A percentile compares a stretch with the other conserved stretches of the same genome.
phyloP scores from a whole-genome alignment of 2,113 vertebrate species.

The Proterorhinus semilunaris region DNA sequence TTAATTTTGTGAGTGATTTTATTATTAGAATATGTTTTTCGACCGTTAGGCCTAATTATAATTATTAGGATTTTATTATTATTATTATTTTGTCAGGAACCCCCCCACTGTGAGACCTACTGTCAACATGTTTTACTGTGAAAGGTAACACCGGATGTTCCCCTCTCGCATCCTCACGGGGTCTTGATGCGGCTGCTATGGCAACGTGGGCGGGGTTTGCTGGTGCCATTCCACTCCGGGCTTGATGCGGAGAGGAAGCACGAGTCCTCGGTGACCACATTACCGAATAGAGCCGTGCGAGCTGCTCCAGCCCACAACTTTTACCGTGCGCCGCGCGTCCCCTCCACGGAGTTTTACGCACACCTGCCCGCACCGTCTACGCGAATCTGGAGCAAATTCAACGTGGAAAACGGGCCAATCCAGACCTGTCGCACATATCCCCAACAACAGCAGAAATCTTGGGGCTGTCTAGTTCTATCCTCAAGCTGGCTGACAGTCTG shows the following conservation, averaged over 20 bases:
- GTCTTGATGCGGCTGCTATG: conserved; percentile 33
- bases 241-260: conserved; percentile 41
- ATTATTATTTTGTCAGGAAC: too few relatives aligned
- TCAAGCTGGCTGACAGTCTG: conserved; percentile 16
- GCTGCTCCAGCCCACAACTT: conserved; percentile 43
- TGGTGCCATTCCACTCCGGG: conserved; percentile 42
- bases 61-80: too few relatives aligned
- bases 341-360: not conserved
- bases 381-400: not conserved
- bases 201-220: conserved; percentile 59
- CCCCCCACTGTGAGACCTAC: too few relatives aligned
- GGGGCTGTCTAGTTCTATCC: not conserved
- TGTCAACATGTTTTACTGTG: conserved; percentile 36
- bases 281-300: conserved; percentile 1
- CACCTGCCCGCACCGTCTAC: not conserved
- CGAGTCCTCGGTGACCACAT: conserved; percentile 34
- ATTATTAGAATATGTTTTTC: too few relatives aligned
- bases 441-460: conserved; percentile 42
- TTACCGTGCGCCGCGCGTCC: not conserved
- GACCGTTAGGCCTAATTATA: too few relatives aligned
- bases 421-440: conserved; percentile 49
- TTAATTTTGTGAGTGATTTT: too few relatives aligned
- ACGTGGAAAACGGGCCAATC: conserved; percentile 24
- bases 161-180: not conserved
- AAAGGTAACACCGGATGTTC: conserved; percentile 13